Conservation (phyloP, 1,140 invertebrate genomes). For the Caenorhabditis inopinata region DNA sequence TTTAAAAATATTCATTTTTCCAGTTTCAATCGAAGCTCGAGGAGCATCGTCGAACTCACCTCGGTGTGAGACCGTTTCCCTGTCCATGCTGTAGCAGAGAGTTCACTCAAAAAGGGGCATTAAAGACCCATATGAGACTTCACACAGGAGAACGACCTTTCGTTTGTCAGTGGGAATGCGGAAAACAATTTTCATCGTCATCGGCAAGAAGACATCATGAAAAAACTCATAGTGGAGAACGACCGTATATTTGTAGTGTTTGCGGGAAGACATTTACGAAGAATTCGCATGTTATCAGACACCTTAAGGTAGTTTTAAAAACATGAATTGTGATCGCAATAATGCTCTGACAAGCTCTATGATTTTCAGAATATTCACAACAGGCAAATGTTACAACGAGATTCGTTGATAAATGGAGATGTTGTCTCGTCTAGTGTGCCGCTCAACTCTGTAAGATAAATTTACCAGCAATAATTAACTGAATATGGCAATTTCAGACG, state of each 20-base stretch:
- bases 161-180: conserved; percentile 4
- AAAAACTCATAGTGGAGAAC: conserved; percentile 2
- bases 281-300: background rate
- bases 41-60: background rate
- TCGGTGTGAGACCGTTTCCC: background rate
- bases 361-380: conserved; percentile 6
- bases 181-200: background rate
- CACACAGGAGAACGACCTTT: conserved; percentile 17
- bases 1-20: background rate
- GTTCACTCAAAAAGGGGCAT: background rate
- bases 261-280: background rate
- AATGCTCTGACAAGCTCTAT: no score
- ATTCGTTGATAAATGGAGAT: background rate
- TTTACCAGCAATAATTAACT: no score
- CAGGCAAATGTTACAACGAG: background rate
- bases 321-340: no score
- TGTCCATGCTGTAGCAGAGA: background rate
- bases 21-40: background rate
- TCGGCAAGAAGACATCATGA: conserved; percentile 1
- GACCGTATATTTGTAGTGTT: conserved; percentile 3
- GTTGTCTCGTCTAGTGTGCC: background rate
- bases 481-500: no score
- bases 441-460: no score
- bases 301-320: background rate
- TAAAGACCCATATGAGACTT: background rate